Evolutionary conservation across 1,140 invertebrate genomes (phyloP), one percentile per base, ranked within the genome.

Genomic region (Papilio polytes): DNA sequence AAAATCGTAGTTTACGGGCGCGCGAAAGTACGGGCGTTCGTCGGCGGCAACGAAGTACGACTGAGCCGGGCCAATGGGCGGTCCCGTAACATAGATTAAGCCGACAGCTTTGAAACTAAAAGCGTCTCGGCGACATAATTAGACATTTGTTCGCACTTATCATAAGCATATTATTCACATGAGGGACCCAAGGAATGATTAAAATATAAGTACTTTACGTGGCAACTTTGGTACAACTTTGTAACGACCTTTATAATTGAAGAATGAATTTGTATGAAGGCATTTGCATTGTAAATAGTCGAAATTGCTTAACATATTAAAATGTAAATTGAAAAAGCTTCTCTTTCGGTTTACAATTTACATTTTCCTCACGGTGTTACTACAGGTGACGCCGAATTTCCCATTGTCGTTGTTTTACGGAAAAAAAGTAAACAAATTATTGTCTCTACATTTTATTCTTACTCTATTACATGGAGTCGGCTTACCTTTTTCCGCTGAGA

Each of bases 1-100:
- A 91, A 88, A 91, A 91, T 92, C 90, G 85, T 91, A 88, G 87
- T 80, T 63, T 10, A 31, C 31, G 66, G 59, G 82, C 10, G 41
- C 6, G 18, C 13, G 22, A 18, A 22, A 31, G 81, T 82, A 78
- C 87, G 86, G 15, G 82, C 82, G 77, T n/a, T 66, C 80, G 7
- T 51, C 12, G 26, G 31, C 82, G 78, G 76, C 56, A 26, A 72
- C 80, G 80, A 78, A 74, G 80, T 85, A 78, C 77, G 80, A 90
- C 88, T 89, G 87, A 85, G 63, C 80, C 44, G 44, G 76, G 77
- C 31, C 77, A 20, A 63, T 78, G 77, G 59, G 77, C 77, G 77
- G 56, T 44, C 77, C 77, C 77, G 56, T 78, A 78, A 78, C 77
- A 78, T 78, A 78, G 56, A 78, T 78, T 66, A 78, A 78, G 18